These are phyloP conservation scores for Lota lota DNA, from an alignment of 2,113 vertebrate genomes.

Conservation along the genomic window DNA sequence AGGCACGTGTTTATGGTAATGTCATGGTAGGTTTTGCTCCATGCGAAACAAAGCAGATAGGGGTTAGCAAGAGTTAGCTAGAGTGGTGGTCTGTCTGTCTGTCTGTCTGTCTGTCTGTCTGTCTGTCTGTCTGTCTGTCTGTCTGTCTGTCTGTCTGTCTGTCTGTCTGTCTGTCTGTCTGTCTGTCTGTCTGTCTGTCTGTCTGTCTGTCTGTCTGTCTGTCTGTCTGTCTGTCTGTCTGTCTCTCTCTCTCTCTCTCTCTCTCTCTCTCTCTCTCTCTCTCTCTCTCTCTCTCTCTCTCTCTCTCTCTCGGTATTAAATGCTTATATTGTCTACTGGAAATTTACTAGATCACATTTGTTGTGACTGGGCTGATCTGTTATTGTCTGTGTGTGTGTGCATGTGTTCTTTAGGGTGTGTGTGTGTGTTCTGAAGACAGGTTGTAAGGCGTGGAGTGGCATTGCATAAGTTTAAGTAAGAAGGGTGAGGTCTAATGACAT, in stretches of 20 bases:
- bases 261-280: neutral
- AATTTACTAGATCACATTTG: neutral
- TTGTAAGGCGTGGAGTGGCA: conserved; percentile 40
- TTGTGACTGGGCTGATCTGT: neutral
- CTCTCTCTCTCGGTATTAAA: neutral
- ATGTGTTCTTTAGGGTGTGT: neutral
- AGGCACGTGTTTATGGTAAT: too few relatives aligned
- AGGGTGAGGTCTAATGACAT: conserved; percentile 55
- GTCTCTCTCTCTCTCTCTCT: neutral
- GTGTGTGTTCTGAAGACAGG: conserved; percentile 24
- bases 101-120: neutral
- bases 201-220: neutral
- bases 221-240: neutral
- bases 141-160: neutral
- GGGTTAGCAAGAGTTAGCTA: too few relatives aligned
- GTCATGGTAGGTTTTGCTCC: too few relatives aligned
- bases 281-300: neutral
- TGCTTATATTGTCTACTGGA: too few relatives aligned
- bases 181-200: neutral
- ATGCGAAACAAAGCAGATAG: too few relatives aligned
- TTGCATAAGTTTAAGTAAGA: conserved; percentile 38
- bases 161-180: neutral
- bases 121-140: neutral
- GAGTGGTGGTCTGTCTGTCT: neutral
- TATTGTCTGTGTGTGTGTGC: neutral